These are phyloP conservation scores for Barypeithes pellucidus DNA, from an alignment of 2,888 invertebrate genomes.

Conservation along the genomic window DNA sequence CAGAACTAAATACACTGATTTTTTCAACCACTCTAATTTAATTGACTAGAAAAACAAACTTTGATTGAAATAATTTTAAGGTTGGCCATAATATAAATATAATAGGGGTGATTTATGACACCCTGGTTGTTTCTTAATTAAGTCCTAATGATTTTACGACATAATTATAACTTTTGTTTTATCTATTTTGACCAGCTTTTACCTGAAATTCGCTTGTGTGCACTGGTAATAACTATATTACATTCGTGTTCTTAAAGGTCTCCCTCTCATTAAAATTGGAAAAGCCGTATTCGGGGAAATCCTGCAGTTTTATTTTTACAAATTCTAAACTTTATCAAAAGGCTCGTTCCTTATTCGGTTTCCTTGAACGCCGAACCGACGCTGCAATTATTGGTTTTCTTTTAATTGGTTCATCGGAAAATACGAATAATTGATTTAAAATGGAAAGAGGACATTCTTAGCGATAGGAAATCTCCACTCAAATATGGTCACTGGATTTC, in stretches of 20 bases:
- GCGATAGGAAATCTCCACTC: background rate
- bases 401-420: conserved; percentile 17
- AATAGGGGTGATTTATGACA: no score
- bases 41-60: no score
- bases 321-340: conserved; percentile 22
- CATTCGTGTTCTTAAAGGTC: conserved; percentile 2
- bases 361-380: background rate
- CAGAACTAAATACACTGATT: no score
- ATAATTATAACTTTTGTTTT: no score
- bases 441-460: background rate
- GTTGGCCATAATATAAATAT: no score
- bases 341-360: conserved; percentile 15
- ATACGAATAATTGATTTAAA: conserved; percentile 12
- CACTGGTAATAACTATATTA: conserved; percentile 23
- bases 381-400: conserved; percentile 19
- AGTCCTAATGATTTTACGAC: no score
- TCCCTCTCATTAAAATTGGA: conserved; percentile 14
- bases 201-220: no score
- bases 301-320: conserved; percentile 9
- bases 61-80: no score
- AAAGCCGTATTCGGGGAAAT: conserved; percentile 21
- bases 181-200: no score
- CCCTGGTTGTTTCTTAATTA: no score
- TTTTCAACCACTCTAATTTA: no score
- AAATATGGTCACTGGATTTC: no score